A percentile compares a stretch with the other conserved stretches of the same genome.
Conservation (phyloP, 2,888 invertebrate species). For the Tribolium freemani region DNA sequence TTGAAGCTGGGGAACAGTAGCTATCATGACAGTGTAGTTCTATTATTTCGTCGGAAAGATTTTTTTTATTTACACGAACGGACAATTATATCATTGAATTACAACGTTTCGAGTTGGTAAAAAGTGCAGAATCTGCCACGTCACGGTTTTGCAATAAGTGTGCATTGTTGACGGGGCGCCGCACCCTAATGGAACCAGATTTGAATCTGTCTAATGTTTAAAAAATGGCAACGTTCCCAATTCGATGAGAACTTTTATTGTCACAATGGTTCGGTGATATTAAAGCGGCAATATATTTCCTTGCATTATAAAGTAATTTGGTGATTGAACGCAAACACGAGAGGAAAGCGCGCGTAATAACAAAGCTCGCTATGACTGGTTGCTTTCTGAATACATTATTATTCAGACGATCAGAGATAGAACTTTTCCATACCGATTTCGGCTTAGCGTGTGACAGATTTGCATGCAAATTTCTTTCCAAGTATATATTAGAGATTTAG, state of each 20-base stretch:
- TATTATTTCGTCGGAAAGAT: slow-evolving; percentile 58
- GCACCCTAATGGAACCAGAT: slow-evolving; percentile 60
- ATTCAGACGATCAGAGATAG: slow-evolving; percentile 66
- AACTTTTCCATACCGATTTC: slow-evolving; percentile 66
- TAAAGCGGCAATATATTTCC: slow-evolving; percentile 52
- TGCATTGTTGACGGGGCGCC: slow-evolving; percentile 61
- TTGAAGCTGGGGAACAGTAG: slow-evolving; percentile 52
- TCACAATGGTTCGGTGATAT: slow-evolving; percentile 20
- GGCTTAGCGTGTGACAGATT: slow-evolving; percentile 67
- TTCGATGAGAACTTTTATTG: background rate
- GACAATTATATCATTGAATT: slow-evolving; percentile 69
- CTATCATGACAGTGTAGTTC: slow-evolving; percentile 62
- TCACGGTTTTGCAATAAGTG: slow-evolving; percentile 66
- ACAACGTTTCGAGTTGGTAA: slow-evolving; percentile 63
- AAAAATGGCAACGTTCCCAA: slow-evolving; percentile 51
- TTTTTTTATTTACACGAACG: slow-evolving; percentile 64
- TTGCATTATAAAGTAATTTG: slow-evolving; percentile 61
- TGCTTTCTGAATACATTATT: slow-evolving; percentile 64
- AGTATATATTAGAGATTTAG: slow-evolving; percentile 66
- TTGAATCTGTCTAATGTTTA: slow-evolving; percentile 58
- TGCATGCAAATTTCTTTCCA: slow-evolving; percentile 67
- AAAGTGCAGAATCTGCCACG: slow-evolving; percentile 63
- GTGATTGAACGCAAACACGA: slow-evolving; percentile 61
- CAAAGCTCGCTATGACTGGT: slow-evolving; percentile 58
- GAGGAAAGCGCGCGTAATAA: slow-evolving; percentile 58